Evolutionary conservation across 2,113 vertebrate genomes (phyloP).

Genomic region (Lamprologus sp.): DNA sequence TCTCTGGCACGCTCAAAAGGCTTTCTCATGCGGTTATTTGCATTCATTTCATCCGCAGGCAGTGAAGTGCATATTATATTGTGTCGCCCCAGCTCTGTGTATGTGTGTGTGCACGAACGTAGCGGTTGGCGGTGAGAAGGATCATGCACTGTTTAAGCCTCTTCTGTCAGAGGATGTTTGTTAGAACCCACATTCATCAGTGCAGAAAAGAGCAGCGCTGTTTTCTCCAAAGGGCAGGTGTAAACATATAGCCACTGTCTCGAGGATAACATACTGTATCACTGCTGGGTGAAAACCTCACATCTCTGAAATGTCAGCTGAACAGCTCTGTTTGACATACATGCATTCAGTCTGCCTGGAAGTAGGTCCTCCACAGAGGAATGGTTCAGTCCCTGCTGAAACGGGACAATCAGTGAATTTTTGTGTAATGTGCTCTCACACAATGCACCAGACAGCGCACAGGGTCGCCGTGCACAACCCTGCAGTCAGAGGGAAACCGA

Average conservation of each 20-base stretch:
- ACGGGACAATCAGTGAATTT: background rate
- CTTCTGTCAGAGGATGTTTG: conserved; percentile 33
- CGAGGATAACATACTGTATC: background rate
- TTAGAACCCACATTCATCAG: conserved; percentile 42
- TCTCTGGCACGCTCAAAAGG: conserved; percentile 8
- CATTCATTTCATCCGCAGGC: conserved; percentile 41
- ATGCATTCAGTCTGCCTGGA: background rate
- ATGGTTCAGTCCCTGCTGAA: background rate
- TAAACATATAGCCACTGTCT: conserved; percentile 14
- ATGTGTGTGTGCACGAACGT: background rate
- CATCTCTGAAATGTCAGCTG: background rate
- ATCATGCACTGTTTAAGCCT: conserved; percentile 26
- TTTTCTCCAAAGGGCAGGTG: conserved; percentile 35
- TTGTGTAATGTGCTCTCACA: background rate
- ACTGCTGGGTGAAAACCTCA: background rate
- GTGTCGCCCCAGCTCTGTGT: background rate
- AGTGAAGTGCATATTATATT: conserved; percentile 57
- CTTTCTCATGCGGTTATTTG: conserved; percentile 36
- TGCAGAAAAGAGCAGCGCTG: conserved; percentile 22
- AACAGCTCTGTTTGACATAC: background rate
- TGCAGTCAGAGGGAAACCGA: background rate
- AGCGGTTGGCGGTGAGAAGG: background rate
- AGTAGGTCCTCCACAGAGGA: background rate
- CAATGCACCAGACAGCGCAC: background rate
- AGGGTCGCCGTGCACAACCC: background rate